Evolutionary conservation across 1,140 invertebrate genomes (phyloP), one percentile per base, ranked within the genome.

Genomic region (Heliothis virescens): DNA sequence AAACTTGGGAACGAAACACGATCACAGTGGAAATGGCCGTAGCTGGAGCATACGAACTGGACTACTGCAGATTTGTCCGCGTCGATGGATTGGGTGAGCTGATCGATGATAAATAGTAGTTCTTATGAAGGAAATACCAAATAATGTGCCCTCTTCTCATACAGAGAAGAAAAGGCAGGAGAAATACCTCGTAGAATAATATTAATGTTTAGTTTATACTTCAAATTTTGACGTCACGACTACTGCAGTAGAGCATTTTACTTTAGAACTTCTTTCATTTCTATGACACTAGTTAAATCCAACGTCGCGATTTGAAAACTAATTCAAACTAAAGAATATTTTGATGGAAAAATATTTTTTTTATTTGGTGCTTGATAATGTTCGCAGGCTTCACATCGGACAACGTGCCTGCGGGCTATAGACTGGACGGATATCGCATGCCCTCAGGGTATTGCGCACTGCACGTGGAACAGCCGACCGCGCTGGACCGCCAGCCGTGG

Each of bases 1-100:
- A 89, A 26, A 71, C 18, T 0, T 50, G 67, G 15, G 21, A 65
- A 0, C 11, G 13, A 3, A 15, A 12, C 1, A 0, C 21, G 0
- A 10, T 47, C 9, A 34, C 7, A 10, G 16, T 75, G 5, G 7
- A 29, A 0, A 29, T 52, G 1, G 0, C 7, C 3, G 26, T 50
- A 15, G 15, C 15, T 4, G 29, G 18, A 26, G 21, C 11, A 15
- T 3, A 13, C 2, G 2, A 11, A 13, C 63, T 26, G 41, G 90
- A 92, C 0, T 93, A 94, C 84, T 94, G 92, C 79, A 81, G 91
- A 82, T 94, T 91, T 65, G 89, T 94, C 7, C 87, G 91, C 12
- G 90, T 85, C 34, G 91, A 93, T 15, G 92, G 92, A 47, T 16
- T 84, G 26, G 90, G 92, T 93, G 29, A 67, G 63, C 12, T 18